Percentiles rank a stretch among this genome's conserved stretches.
Conservation (phyloP, 53 echinoderm and acorn worm genomes). For the Astropecten irregularis region DNA sequence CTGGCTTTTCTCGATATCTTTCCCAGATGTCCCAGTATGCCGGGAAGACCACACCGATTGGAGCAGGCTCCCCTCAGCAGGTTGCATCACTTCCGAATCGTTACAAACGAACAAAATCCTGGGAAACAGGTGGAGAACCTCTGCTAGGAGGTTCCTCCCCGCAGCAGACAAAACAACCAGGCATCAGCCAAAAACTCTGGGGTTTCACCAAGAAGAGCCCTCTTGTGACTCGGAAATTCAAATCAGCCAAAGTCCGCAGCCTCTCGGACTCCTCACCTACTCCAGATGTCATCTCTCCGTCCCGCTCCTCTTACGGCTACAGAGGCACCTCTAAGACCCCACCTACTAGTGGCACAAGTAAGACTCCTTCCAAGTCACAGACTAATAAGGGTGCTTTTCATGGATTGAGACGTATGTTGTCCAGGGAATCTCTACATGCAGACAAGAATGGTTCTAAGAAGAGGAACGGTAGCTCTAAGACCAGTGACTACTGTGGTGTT, state of each 20-base stretch:
- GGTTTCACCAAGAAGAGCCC: constrained; percentile 51
- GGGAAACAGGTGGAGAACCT: constrained; percentile 10
- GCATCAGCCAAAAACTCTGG: constrained; percentile 32
- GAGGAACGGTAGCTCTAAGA: constrained; percentile 28
- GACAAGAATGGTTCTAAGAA: constrained; percentile 23
- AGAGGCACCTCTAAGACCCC: neutral
- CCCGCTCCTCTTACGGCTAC: constrained; percentile 16
- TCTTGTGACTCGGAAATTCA: constrained; percentile 9
- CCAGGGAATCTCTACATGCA: constrained; percentile 51
- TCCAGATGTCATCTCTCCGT: neutral
- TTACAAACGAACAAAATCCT: constrained; percentile 29
- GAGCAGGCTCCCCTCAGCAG: neutral
- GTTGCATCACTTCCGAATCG: constrained; percentile 34
- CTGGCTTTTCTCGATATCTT: constrained; percentile 42
- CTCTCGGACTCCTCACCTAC: neutral
- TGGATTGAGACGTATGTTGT: constrained; percentile 77
- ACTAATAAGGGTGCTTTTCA: constrained; percentile 55
- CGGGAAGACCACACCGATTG: neutral
- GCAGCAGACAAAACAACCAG: neutral
- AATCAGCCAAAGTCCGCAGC: constrained; percentile 17
- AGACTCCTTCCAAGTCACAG: neutral
- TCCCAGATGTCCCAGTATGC: constrained; percentile 43
- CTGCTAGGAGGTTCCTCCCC: neutral
- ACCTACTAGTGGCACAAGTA: neutral
- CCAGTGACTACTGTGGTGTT: constrained; percentile 38